These are phyloP conservation scores for Dipodomys spectabilis DNA, from an alignment of 2,113 vertebrate species.

Conservation along the genomic window DNA sequence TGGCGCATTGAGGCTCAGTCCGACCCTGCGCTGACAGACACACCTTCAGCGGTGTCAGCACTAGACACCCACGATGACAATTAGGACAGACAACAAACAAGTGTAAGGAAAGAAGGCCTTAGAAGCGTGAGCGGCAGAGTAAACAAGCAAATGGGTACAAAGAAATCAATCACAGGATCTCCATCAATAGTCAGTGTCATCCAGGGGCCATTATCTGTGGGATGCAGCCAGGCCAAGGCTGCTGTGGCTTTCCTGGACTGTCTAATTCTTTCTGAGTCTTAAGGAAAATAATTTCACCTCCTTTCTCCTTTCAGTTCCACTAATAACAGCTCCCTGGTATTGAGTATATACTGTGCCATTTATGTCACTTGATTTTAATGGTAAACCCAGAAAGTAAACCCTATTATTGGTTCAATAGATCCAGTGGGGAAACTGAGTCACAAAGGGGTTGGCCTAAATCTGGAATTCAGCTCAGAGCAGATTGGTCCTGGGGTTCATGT, in stretches of 20 bases:
- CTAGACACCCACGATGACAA: conserved; percentile 48
- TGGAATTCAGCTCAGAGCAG: neutral
- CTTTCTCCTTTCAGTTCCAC: conserved; percentile 40
- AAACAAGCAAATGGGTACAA: neutral
- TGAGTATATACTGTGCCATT: neutral
- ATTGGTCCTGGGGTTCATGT: neutral
- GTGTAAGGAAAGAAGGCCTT: conserved; percentile 10
- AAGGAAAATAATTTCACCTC: conserved; percentile 55
- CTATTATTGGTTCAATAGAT: neutral
- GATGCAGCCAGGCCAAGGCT: conserved; percentile 41
- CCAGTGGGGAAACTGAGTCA: neutral
- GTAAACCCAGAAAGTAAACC: neutral
- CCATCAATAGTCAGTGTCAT: neutral
- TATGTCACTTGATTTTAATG: conserved; percentile 35
- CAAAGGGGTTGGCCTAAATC: neutral
- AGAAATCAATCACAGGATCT: conserved; percentile 65
- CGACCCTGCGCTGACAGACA: conserved; percentile 17
- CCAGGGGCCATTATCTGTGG: conserved; percentile 42
- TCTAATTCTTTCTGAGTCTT: conserved; percentile 8
- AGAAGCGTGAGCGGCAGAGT: neutral
- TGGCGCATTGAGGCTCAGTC: neutral
- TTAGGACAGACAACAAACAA: conserved; percentile 53
- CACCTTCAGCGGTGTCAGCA: neutral
- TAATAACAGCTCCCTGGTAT: neutral
- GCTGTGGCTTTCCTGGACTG: neutral